These are phyloP conservation scores for Rhinoderma darwinii DNA, from an alignment of 2,113 vertebrate genomes.

Conservation along the genomic window DNA sequence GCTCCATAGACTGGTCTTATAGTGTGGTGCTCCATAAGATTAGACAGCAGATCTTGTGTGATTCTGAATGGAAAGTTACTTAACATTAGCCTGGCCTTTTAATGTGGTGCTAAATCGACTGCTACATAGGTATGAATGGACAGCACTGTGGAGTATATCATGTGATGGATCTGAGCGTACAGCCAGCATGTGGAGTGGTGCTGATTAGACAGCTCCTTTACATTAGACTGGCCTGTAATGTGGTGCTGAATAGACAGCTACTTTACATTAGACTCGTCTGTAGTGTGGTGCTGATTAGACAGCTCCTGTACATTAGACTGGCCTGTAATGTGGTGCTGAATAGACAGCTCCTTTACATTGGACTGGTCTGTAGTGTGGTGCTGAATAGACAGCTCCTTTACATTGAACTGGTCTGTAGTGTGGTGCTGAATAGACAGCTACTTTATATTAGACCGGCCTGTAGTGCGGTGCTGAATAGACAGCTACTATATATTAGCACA, in stretches of 20 bases:
- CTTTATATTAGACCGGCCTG: background rate
- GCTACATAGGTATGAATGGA: background rate
- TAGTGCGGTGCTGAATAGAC: constrained; percentile 51
- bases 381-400: constrained; percentile 73
- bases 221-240: background rate
- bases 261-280: background rate
- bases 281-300: background rate
- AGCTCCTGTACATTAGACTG: background rate
- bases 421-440: constrained; percentile 58
- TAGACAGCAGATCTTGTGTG: too few species aligned
- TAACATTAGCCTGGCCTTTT: background rate
- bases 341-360: background rate
- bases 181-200: constrained; percentile 63
- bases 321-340: background rate
- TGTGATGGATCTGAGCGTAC: too few species aligned
- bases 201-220: constrained; percentile 77
- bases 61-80: background rate
- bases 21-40: too few species aligned
- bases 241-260: constrained; percentile 57
- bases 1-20: too few species aligned
- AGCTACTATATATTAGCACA: too few species aligned
- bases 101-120: background rate
- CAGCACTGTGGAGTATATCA: background rate
- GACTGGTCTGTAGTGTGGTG: background rate
- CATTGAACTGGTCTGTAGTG: background rate